phyloP scores from a whole-genome alignment of 2,888 invertebrate genomes.

The Poecilobothrus nobilitatus region DNA sequence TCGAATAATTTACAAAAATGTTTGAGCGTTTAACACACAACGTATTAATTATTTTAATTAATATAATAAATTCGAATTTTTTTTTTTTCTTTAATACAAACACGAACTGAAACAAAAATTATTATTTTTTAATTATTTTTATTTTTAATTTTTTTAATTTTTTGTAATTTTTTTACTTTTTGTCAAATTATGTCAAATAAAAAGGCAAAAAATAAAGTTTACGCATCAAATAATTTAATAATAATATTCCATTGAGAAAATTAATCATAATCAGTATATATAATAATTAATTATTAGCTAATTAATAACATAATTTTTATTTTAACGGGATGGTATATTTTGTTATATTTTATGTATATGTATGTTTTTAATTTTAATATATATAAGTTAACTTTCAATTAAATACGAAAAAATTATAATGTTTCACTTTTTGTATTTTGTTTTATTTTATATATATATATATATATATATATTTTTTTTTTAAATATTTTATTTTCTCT shows the following conservation, averaged over 20 bases:
- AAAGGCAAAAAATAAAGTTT: background rate
- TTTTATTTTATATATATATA: background rate
- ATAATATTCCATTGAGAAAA: background rate
- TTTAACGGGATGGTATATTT: background rate
- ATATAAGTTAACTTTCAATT: too few relatives aligned
- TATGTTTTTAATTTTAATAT: conserved; percentile 1
- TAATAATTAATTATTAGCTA: too few relatives aligned
- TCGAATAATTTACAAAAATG: background rate
- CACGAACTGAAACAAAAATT: too few relatives aligned
- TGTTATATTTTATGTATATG: background rate
- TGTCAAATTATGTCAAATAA: background rate
- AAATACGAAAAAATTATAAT: background rate
- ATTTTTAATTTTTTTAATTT: too few relatives aligned
- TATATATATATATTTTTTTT: background rate
- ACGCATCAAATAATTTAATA: too few relatives aligned
- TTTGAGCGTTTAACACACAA: conserved; percentile 2
- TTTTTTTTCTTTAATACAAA: too few relatives aligned
- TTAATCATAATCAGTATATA: background rate
- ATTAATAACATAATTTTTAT: background rate
- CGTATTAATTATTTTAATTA: background rate
- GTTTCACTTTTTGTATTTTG: background rate
- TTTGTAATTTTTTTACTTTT: too few relatives aligned
- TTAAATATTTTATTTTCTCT: background rate
- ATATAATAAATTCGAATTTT: background rate
- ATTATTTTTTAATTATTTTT: too few relatives aligned